Conservation (phyloP, 2,113 vertebrate genomes). For the Alaudala cheleensis region DNA sequence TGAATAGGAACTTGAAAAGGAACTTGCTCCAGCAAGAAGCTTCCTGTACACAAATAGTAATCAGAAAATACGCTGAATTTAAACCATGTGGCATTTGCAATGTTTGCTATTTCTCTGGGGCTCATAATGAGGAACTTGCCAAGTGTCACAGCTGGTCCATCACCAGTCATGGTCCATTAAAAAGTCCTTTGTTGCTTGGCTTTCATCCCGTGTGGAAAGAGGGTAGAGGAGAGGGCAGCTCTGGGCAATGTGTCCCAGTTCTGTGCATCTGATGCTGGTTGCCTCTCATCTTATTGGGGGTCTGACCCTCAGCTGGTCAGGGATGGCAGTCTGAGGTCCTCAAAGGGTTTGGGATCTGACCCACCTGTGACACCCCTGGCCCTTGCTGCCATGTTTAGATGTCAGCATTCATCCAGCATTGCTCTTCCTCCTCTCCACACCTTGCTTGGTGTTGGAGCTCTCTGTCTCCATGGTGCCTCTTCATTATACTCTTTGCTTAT, state of each 20-base stretch:
- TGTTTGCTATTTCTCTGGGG: neutral
- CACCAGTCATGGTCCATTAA: neutral
- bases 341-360: accelerated
- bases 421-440: neutral
- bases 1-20: neutral
- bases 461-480: neutral
- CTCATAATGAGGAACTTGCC: neutral
- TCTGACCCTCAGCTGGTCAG: neutral
- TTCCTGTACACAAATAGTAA: neutral
- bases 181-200: neutral
- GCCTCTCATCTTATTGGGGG: neutral
- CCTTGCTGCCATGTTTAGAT: neutral
- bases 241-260: neutral
- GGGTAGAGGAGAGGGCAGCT: neutral
- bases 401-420: neutral
- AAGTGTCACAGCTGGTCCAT: neutral
- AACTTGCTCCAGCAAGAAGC: neutral
- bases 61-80: neutral
- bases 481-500: constrained; percentile 12
- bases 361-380: neutral
- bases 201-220: neutral
- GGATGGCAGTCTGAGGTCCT: neutral
- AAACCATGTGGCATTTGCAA: neutral
- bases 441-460: neutral
- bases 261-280: neutral